Percentiles rank a stretch among this genome's conserved stretches.
Evolutionary conservation across 2,113 vertebrate genomes (phyloP).

Genomic region (Corythoichthys intestinalis): DNA sequence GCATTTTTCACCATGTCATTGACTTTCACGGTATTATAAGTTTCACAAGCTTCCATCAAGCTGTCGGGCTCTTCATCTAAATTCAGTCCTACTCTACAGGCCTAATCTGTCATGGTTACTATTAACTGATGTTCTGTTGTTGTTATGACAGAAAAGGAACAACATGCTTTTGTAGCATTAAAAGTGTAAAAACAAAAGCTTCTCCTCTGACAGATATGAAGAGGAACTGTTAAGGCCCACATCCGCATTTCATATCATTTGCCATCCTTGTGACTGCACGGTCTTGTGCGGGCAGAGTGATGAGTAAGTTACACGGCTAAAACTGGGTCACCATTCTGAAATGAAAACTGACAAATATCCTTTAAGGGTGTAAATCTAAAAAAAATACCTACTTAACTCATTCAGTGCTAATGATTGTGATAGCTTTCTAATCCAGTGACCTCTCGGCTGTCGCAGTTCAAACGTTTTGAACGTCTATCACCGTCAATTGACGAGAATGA

Average conservation of each 20-base stretch:
- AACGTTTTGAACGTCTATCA: too few relatives aligned
- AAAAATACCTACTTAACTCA: neutral
- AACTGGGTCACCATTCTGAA: neutral
- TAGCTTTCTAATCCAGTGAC: too few relatives aligned
- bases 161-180: neutral
- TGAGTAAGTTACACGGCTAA: too few relatives aligned
- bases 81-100: neutral
- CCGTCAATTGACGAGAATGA: too few relatives aligned
- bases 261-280: conserved; percentile 4
- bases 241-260: conserved; percentile 3
- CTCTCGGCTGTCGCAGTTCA: too few relatives aligned
- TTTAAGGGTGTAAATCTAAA: neutral
- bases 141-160: neutral
- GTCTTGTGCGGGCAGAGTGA: neutral
- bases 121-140: neutral
- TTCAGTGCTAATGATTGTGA: too few relatives aligned
- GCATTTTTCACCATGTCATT: neutral
- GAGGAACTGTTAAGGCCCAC: conserved; percentile 1
- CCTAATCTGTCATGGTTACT: neutral
- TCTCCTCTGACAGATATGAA: neutral
- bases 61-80: neutral
- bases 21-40: neutral
- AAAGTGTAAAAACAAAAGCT: neutral
- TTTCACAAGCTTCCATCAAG: neutral
- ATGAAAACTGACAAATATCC: neutral